phyloP scores from a whole-genome alignment of 1,140 invertebrate species.

The Pogonus chalceus region DNA sequence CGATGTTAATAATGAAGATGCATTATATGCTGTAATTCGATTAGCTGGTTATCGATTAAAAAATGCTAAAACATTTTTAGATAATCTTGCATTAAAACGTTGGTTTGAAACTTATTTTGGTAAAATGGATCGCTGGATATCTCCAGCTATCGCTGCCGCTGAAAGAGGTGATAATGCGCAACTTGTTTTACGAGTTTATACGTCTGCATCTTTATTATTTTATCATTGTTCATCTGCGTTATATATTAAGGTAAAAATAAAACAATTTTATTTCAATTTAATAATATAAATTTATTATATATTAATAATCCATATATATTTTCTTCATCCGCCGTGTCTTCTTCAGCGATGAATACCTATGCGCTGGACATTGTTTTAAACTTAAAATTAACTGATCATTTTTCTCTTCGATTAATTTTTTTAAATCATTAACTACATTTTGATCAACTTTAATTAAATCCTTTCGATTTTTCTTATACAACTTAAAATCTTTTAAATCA shows the following conservation, averaged over 20 bases:
- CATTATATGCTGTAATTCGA: not conserved
- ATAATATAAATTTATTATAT: no score
- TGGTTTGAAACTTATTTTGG: conserved; percentile 2
- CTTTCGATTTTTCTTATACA: no score
- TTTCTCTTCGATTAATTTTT: not conserved
- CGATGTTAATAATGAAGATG: not conserved
- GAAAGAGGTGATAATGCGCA: not conserved
- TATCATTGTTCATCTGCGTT: not conserved
- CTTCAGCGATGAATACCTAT: not conserved
- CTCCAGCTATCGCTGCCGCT: not conserved
- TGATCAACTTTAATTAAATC: not conserved
- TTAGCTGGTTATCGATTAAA: not conserved
- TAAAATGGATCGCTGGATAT: not conserved
- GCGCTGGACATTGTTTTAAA: not conserved
- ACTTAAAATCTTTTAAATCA: no score
- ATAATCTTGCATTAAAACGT: not conserved
- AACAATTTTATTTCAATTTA: no score
- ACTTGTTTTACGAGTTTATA: not conserved
- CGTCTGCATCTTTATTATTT: not conserved
- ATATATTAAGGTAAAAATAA: not conserved
- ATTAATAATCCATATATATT: no score
- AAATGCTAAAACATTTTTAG: not conserved
- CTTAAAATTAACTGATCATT: not conserved
- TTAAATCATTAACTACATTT: not conserved
- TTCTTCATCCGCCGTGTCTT: no score